Evolutionary conservation across 1,140 invertebrate species (phyloP), one percentile per base, ranked within the genome.

Genomic region (Micrasema longulum): DNA sequence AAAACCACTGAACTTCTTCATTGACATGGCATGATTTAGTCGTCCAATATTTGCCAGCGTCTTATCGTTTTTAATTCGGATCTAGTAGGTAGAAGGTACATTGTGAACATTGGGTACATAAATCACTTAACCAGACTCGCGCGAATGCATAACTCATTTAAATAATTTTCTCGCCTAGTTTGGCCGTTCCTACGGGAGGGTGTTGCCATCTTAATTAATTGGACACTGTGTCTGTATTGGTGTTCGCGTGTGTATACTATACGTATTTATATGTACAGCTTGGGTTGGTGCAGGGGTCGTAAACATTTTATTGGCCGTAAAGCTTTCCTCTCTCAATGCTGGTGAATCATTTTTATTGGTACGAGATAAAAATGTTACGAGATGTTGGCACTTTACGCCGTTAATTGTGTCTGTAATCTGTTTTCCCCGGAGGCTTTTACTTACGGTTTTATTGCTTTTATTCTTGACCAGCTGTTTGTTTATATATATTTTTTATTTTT

Each of bases 281-380:
- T 31, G 26, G 12, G 26, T 52, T 22, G 11, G 35, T 41, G 35
- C 36, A 60, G 55, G 36, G 16, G 55, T 43, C n/a, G 16, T 60
- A 60, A 60, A 60, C 55, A 60, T 41, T 60, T 60, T 38, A 60
- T 60, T 31, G 35, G 16, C 55, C 9, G 16, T 60, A 60, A 60
- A 60, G 36, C 55, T 60, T 60, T 60, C 55, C 36, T 5, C 36
- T 60, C 36, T 60, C 35, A 22, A 38, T 60, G 55, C 36, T 60
- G 36, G 55, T 41, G 55, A 60, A 60, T 60, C 55, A 60, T 60
- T 60, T 60, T 60, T 38, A 60, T 43, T 41, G n/a, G 16, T 18
- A 10, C 10, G 36, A 41, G 2, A 22, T 43, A 60, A 60, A 60
- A 41, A 22, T 22, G 36, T 60, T 22, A 41, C 10, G 35, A 14